Base-by-base conservation (phyloP, 2,113 vertebrate species). In the Paraplagusia blochii region DNA sequence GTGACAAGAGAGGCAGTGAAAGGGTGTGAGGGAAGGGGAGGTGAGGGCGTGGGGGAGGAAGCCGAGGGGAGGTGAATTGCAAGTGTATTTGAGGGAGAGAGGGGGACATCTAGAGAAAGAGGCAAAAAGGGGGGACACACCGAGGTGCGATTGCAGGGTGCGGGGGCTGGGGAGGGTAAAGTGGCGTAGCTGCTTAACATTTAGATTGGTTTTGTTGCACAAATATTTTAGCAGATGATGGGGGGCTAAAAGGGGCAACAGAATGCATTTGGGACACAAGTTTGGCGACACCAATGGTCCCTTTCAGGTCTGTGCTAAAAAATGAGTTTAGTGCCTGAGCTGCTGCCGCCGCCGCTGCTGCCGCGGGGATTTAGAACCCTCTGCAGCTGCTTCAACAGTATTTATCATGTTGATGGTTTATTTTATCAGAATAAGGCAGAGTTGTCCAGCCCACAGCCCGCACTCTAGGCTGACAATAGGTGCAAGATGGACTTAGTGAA, bases 1-100 rank as follows among this genome's bases (percentile, higher is more conserved):
- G 93, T 98, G 95, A 98, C 94, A 93, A 87, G 92, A 76, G 72
- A 87, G 84, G 82, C 69, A 83, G 83, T 58, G 80, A 60, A 74
- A 63, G 73, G 69, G 71, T 75, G 83, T 76, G 76, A 51, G 61
- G 56, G 50, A 69, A 72, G 57, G 53, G 57, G 72, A 56, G 42
- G 63, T 14, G 64, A 7, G 62, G 19, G 45, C 33, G 67, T 9
- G 59, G 11, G 62, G 15, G 58, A 7, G 46, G 44, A 64, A n/a
- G 55, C 16, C 53, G 19, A 48, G 9, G 42, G 19, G 58, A 54
- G 55, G n/a, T 48, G 58, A 51, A 44, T 46, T 48, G 58, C 47
- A 51, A 58, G 48, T 8, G 48, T 15, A 29, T 15, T 22, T 15
- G 14, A 15, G 29, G 34, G 48, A 35, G 64, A 9, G 62, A 34